phyloP scores from a whole-genome alignment of 2,113 vertebrate species.

The Odontophorus gujanensis region DNA sequence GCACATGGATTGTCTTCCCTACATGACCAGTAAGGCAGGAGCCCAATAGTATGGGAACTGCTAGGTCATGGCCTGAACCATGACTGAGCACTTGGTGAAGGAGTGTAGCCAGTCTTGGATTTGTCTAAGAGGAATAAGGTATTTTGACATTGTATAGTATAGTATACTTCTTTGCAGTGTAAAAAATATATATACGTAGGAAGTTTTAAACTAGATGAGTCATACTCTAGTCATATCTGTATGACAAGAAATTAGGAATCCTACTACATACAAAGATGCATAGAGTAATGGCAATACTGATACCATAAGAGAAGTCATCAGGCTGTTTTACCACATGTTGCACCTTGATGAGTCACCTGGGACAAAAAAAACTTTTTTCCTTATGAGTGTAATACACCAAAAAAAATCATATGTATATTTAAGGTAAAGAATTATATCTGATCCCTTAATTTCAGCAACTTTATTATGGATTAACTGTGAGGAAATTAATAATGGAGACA shows the following conservation, averaged over 20 bases:
- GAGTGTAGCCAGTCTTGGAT: too few relatives aligned
- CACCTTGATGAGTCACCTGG: not conserved
- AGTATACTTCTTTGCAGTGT: not conserved
- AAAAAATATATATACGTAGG: not conserved
- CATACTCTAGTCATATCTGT: not conserved
- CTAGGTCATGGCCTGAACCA: too few relatives aligned
- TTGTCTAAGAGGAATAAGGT: not conserved
- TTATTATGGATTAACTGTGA: not conserved
- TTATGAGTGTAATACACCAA: not conserved
- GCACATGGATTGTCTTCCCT: not conserved
- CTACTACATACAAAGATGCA: not conserved
- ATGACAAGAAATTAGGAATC: not conserved
- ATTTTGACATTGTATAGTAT: not conserved
- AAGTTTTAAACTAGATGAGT: not conserved
- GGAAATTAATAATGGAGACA: not conserved
- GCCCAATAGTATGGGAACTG: not conserved
- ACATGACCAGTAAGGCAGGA: not conserved
- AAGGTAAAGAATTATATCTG: not conserved
- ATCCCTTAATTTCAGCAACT: not conserved
- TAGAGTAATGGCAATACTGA: not conserved
- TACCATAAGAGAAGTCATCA: not conserved
- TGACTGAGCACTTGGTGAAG: too few relatives aligned
- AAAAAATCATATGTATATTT: not conserved
- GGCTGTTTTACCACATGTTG: not conserved
- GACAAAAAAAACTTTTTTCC: not conserved